Conservation (phyloP, 1,140 invertebrate genomes). For the Thaumetopoea pityocampa region DNA sequence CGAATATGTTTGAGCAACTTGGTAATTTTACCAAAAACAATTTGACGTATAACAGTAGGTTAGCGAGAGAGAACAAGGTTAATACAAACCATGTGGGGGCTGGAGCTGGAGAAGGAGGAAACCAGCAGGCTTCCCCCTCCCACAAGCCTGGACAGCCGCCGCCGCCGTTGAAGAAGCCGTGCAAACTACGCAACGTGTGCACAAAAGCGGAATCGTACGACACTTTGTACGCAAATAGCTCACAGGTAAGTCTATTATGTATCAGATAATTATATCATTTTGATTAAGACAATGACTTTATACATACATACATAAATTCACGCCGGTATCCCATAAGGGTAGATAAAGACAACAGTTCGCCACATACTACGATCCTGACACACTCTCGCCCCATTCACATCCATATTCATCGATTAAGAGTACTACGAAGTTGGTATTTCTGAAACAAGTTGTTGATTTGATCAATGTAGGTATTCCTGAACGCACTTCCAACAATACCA, state of each 20-base stretch:
- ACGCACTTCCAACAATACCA: no score
- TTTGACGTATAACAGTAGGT: constrained; percentile 59
- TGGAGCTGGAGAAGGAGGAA: constrained; percentile 22
- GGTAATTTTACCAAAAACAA: constrained; percentile 76
- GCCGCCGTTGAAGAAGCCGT: constrained; percentile 65
- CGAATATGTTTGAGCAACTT: constrained; percentile 72
- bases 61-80: constrained; percentile 51
- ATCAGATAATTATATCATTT: no score
- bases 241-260: constrained; percentile 63
- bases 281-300: no score
- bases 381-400: no score
- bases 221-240: constrained; percentile 57
- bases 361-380: no score
- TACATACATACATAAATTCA: no score
- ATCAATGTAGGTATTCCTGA: no score
- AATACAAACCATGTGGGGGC: constrained; percentile 47
- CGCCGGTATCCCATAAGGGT: no score
- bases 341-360: no score
- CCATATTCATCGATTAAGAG: no score
- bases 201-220: constrained; percentile 67
- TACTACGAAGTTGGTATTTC: no score
- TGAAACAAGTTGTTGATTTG: no score
- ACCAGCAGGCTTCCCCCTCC: constrained; percentile 44
- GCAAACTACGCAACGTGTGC: constrained; percentile 63
- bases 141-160: constrained; percentile 45